Conservation (phyloP, 2,113 vertebrate species). For the Nannospalax galili region DNA sequence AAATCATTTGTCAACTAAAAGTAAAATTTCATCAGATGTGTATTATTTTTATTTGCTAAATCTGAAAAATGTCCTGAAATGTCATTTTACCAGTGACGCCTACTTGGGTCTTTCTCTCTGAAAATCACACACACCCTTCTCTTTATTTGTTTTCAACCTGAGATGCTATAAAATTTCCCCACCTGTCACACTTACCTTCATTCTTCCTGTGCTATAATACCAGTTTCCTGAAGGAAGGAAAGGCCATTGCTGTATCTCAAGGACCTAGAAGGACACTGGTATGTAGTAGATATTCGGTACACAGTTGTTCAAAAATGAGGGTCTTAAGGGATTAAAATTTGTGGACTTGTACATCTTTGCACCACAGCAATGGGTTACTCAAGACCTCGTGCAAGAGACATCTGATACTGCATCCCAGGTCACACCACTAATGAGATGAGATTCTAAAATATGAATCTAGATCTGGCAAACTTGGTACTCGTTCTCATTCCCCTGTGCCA, state of each 20-base stretch:
- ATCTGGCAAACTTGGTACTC: background rate
- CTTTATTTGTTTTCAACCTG: background rate
- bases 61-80: background rate
- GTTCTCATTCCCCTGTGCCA: background rate
- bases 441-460: background rate
- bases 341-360: background rate
- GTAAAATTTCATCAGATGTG: background rate
- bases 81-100: background rate
- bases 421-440: background rate
- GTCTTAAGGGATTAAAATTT: background rate
- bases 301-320: background rate
- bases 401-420: background rate
- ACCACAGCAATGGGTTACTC: background rate
- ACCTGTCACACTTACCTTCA: background rate
- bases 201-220: background rate
- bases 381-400: background rate
- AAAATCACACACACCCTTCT: background rate
- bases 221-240: background rate
- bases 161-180: background rate
- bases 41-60: conserved; percentile 41
- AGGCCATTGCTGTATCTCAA: background rate
- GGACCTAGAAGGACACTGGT: background rate
- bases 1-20: background rate
- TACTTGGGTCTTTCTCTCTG: background rate
- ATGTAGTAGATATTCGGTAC: background rate